phyloP scores from a whole-genome alignment of 2,888 invertebrate species.

The Volucella inflata region DNA sequence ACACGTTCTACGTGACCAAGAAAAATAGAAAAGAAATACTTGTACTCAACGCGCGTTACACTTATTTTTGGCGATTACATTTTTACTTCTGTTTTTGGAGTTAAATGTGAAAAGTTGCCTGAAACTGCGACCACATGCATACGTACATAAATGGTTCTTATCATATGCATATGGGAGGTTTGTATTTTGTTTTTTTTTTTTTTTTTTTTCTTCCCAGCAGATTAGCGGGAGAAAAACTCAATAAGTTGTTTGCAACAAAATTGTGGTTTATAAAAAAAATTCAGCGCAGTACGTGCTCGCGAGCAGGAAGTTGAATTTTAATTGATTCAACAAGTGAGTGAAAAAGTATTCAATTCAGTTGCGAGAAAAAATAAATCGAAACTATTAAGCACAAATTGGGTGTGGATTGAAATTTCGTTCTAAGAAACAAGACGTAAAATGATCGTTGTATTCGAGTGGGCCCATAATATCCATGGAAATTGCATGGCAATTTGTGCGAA shows the following conservation, averaged over 20 bases:
- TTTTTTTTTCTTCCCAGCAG: background rate
- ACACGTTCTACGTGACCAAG: conserved; percentile 15
- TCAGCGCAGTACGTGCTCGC: conserved; percentile 47
- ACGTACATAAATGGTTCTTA: background rate
- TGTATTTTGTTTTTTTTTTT: background rate
- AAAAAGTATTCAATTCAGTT: too few relatives aligned
- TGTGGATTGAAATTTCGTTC: too few relatives aligned
- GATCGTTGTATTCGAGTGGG: too few relatives aligned
- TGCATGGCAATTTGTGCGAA: too few relatives aligned
- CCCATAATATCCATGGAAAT: too few relatives aligned
- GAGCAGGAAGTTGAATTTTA: conserved; percentile 50
- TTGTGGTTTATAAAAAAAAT: too few relatives aligned
- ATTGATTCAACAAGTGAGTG: too few relatives aligned
- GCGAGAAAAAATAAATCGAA: too few relatives aligned
- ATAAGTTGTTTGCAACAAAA: too few relatives aligned
- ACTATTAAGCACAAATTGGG: too few relatives aligned
- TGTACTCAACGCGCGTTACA: background rate
- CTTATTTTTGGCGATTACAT: background rate
- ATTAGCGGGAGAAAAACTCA: too few relatives aligned
- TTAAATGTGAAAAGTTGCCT: conserved; percentile 10
- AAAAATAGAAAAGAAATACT: background rate
- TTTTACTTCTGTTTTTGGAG: background rate
- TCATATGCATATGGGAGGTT: background rate
- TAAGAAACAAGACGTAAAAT: too few relatives aligned
- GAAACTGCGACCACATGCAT: background rate